Evolutionary conservation across 2,797 vertebrate species (phyloP).

Genomic region (Glyptemys insculpta): DNA sequence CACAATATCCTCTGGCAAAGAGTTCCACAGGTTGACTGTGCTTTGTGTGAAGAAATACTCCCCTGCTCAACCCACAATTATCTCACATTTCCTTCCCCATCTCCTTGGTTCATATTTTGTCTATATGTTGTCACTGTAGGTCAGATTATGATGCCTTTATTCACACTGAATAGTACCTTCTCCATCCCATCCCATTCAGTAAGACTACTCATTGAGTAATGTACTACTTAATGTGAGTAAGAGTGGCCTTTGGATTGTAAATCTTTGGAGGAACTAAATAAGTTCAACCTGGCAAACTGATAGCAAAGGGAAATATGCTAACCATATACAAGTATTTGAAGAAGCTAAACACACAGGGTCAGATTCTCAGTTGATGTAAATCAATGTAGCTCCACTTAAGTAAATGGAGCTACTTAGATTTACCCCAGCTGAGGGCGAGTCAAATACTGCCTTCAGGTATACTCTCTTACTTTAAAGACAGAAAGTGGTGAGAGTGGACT

Average conservation of each 20-base stretch:
- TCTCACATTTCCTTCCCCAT: neutral
- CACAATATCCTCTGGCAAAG: no score
- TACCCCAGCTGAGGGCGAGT: neutral
- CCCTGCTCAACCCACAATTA: neutral
- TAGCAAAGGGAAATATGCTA: neutral
- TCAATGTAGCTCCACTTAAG: neutral
- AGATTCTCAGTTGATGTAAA: neutral
- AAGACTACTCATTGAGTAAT: neutral
- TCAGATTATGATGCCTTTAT: neutral
- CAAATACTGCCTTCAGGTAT: neutral
- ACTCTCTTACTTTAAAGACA: neutral
- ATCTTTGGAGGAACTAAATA: neutral
- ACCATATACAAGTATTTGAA: neutral
- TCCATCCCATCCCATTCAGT: neutral
- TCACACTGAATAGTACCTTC: neutral
- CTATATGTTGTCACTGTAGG: neutral
- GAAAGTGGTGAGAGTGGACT: neutral
- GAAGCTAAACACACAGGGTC: neutral
- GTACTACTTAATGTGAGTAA: neutral
- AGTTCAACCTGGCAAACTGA: neutral
- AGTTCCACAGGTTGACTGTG: no score
- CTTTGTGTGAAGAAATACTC: no score
- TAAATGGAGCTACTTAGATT: neutral
- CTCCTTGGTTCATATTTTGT: neutral
- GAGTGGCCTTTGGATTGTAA: neutral